phyloP scores from a whole-genome alignment of 1,140 invertebrate species.

The Chironomus striatipennis region DNA sequence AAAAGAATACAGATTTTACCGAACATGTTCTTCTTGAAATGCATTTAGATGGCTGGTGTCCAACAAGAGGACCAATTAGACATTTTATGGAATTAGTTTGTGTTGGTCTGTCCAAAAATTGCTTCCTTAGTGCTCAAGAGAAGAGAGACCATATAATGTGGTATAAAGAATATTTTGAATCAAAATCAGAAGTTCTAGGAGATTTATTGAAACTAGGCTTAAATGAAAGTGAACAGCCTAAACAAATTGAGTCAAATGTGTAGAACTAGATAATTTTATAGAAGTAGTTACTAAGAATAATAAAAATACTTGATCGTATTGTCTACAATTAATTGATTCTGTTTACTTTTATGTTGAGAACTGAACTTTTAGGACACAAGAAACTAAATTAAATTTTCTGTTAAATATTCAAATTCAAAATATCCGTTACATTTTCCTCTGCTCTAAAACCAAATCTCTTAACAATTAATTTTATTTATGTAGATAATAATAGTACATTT shows the following conservation, averaged over 20 bases:
- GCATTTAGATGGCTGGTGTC: conserved; percentile 81
- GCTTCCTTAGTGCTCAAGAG: conserved; percentile 76
- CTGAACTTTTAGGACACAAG: too few relatives aligned
- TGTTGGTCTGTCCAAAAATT: conserved; percentile 89
- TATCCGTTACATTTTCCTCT: too few relatives aligned
- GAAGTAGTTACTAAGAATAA: not conserved
- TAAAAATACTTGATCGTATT: too few relatives aligned
- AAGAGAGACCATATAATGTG: conserved; percentile 87
- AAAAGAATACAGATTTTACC: conserved; percentile 71
- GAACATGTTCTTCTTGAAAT: conserved; percentile 90
- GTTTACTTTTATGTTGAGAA: too few relatives aligned
- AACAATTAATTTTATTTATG: too few relatives aligned
- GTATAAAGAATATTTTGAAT: conserved; percentile 85
- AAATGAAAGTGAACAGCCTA: conserved; percentile 27
- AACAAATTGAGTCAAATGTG: conserved; percentile 5
- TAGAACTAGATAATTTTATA: not conserved
- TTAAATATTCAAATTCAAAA: too few relatives aligned
- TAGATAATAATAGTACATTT: too few relatives aligned
- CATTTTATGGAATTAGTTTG: conserved; percentile 97
- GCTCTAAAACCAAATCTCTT: too few relatives aligned
- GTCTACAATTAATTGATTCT: too few relatives aligned
- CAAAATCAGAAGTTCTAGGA: conserved; percentile 64
- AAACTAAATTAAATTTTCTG: too few relatives aligned
- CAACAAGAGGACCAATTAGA: conserved; percentile 74
- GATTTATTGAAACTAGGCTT: conserved; percentile 41